Percentiles rank a stretch among this genome's conserved stretches.
Conservation (phyloP, 92 coral and sea anemone species). For the Micromussa lordhowensis region DNA sequence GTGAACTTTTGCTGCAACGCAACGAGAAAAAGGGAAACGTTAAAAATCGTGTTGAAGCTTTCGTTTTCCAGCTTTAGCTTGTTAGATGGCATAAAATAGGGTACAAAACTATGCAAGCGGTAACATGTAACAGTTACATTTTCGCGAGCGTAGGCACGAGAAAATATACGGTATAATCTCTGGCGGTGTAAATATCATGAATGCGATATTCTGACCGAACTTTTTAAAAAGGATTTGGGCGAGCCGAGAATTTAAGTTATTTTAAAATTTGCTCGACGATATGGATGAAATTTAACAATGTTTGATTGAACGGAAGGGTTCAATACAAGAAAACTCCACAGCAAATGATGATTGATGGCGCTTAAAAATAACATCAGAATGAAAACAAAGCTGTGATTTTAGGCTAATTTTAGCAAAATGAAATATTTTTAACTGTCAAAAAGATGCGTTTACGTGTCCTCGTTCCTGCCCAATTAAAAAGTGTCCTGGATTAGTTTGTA, state of each 20-base stretch:
- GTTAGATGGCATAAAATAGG: background rate
- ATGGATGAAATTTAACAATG: background rate
- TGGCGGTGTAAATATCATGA: background rate
- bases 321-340: background rate
- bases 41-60: background rate
- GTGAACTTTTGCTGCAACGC: background rate
- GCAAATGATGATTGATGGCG: background rate
- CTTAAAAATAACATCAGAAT: background rate
- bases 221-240: background rate
- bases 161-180: background rate
- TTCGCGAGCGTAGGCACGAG: background rate
- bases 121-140: background rate
- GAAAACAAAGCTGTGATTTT: background rate
- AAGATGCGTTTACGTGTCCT: background rate
- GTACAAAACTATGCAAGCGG: background rate
- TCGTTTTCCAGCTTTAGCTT: background rate
- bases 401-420: conserved; percentile 5
- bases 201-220: background rate
- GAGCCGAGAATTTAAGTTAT: background rate
- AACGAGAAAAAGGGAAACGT: background rate
- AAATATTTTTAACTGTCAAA: background rate
- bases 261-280: background rate
- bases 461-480: background rate
- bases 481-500: background rate
- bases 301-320: background rate